A percentile compares a stretch with the other conserved stretches of the same genome.
phyloP scores from a whole-genome alignment of 2,888 invertebrate genomes.

The Cerceris rybyensis region DNA sequence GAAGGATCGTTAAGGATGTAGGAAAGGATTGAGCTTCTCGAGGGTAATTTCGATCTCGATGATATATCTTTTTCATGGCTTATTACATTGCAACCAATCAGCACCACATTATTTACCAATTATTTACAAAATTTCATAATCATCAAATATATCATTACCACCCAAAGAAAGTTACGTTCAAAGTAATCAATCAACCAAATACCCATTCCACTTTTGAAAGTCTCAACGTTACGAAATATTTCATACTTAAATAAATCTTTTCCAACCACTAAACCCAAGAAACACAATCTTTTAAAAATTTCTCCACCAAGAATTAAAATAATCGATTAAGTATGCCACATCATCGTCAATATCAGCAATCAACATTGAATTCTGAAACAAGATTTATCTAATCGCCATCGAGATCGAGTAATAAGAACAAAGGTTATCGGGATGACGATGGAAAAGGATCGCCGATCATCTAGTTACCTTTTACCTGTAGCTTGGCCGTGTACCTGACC shows the following conservation, averaged over 20 bases:
- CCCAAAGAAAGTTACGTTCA: no score
- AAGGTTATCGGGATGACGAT: conserved; percentile 33
- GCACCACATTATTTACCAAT: not conserved
- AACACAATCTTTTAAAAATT: no score
- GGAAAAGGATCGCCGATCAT: conserved; percentile 75
- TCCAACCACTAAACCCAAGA: no score
- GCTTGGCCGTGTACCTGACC: conserved; percentile 90
- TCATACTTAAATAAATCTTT: no score
- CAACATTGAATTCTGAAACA: no score
- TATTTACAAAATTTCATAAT: not conserved
- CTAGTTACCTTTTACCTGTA: conserved; percentile 91
- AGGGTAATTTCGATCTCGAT: conserved; percentile 54
- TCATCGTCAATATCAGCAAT: no score
- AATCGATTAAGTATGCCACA: no score
- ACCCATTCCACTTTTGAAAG: not conserved
- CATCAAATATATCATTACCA: no score
- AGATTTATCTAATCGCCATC: conserved; percentile 18
- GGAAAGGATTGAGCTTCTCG: conserved; percentile 5
- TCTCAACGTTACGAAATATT: not conserved
- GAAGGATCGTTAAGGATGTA: conserved; percentile 19
- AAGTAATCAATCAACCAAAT: no score
- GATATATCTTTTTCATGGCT: conserved; percentile 7
- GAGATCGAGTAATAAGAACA: conserved; percentile 42
- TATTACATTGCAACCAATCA: no score
- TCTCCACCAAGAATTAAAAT: no score